Evolutionary conservation across 1,140 invertebrate genomes (phyloP).

Genomic region (Papilio helenus): DNA sequence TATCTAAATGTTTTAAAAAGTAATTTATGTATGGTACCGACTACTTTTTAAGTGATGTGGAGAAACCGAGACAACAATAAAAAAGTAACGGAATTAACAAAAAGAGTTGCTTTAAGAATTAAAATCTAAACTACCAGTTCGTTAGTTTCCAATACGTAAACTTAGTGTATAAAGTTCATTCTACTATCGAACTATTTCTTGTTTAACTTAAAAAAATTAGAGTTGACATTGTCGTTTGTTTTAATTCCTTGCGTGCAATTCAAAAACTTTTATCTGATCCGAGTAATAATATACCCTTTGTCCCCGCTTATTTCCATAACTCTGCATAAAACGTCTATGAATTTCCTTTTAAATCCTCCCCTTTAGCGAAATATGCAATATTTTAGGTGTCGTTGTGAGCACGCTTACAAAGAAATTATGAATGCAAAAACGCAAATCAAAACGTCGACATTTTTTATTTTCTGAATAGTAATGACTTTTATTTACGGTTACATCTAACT

Average conservation of each 20-base stretch:
- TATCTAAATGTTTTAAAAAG: too few species aligned
- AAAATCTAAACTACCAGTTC: not conserved
- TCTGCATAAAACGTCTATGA: conserved; percentile 8
- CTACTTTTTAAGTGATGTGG: too few species aligned
- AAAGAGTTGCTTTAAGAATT: not conserved
- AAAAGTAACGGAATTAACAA: too few species aligned
- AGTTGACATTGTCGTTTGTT: not conserved
- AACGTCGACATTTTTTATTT: not conserved
- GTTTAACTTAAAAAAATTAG: not conserved
- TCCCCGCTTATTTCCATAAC: not conserved
- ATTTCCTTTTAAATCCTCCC: conserved; percentile 2
- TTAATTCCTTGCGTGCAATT: conserved; percentile 1
- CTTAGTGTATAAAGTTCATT: not conserved
- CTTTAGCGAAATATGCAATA: not conserved
- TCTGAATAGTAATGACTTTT: not conserved
- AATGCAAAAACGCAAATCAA: not conserved
- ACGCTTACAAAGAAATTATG: not conserved
- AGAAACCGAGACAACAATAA: not conserved
- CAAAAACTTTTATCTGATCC: not conserved
- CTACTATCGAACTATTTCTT: not conserved
- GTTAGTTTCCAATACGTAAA: not conserved
- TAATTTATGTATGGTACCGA: too few species aligned
- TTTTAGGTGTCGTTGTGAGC: conserved; percentile 1
- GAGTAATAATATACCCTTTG: not conserved
- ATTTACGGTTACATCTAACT: too few species aligned